Conservation (phyloP, 2,888 invertebrate genomes). For the Spilarctia lutea region DNA sequence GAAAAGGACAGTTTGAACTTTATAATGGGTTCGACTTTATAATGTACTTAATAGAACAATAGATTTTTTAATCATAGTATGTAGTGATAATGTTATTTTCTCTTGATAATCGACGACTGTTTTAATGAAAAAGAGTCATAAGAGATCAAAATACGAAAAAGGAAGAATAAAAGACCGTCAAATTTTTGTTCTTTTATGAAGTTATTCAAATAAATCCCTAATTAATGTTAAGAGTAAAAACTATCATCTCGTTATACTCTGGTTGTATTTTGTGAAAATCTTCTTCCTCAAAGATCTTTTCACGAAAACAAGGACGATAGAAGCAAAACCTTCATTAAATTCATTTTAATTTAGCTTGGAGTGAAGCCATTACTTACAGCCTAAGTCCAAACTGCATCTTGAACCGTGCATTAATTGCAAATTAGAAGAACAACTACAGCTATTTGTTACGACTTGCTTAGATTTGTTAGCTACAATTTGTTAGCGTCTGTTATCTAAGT, state of each 20-base stretch:
- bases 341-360: constrained; percentile 53
- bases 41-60: not conserved
- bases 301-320: not conserved
- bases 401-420: constrained; percentile 72
- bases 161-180: not conserved
- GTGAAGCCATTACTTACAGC: constrained; percentile 60
- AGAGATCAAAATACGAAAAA: not conserved
- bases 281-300: not conserved
- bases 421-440: constrained; percentile 68
- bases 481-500: constrained; percentile 45
- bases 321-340: constrained; percentile 29
- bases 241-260: not conserved
- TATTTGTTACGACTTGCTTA: constrained; percentile 68
- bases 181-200: too few relatives aligned
- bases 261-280: not conserved
- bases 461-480: constrained; percentile 51
- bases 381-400: constrained; percentile 68
- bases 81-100: too few relatives aligned
- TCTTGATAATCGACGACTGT: too few relatives aligned
- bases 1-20: too few relatives aligned
- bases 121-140: not conserved
- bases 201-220: too few relatives aligned
- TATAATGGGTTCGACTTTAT: not conserved
- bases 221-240: too few relatives aligned
- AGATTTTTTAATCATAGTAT: not conserved